A percentile compares a stretch with the other conserved stretches of the same genome.
These are phyloP conservation scores for Leptocoma aspasia DNA, from an alignment of 2,113 vertebrate genomes.

Conservation along the genomic window DNA sequence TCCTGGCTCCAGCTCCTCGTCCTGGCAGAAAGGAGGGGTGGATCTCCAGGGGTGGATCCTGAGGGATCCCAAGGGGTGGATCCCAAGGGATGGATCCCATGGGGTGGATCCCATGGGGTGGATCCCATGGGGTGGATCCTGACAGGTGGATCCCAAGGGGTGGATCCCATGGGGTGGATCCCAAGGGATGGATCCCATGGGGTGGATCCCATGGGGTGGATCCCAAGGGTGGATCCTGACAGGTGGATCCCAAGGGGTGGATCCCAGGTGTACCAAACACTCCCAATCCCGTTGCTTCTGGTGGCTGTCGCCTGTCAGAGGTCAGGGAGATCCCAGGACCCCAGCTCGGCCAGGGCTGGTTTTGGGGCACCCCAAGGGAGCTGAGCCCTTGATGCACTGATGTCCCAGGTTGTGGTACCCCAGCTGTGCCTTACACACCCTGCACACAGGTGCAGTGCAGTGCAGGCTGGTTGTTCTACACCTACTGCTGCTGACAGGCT, in stretches of 20 bases:
- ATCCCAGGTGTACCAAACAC: not conserved
- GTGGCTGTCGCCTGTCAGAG: not conserved
- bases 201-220: not conserved
- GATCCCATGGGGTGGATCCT: not conserved
- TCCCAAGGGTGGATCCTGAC: too few relatives aligned
- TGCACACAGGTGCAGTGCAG: not conserved
- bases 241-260: not conserved
- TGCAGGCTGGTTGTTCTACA: not conserved
- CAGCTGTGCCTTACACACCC: not conserved
- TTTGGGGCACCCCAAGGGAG: not conserved
- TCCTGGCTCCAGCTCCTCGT: not conserved
- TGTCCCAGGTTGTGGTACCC: fast-evolving
- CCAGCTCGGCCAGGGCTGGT: not conserved
- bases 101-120: too few relatives aligned
- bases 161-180: not conserved
- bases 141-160: too few relatives aligned
- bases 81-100: not conserved
- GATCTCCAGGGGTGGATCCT: too few relatives aligned
- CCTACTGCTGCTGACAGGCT: not conserved
- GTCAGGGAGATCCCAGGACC: not conserved
- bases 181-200: not conserved
- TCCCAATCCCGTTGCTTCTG: fast-evolving
- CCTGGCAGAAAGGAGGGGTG: not conserved
- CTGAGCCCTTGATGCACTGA: fast-evolving
- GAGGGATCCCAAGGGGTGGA: not conserved